phyloP scores from a whole-genome alignment of 2,797 vertebrate genomes.

The Eurystomus glaucurus region DNA sequence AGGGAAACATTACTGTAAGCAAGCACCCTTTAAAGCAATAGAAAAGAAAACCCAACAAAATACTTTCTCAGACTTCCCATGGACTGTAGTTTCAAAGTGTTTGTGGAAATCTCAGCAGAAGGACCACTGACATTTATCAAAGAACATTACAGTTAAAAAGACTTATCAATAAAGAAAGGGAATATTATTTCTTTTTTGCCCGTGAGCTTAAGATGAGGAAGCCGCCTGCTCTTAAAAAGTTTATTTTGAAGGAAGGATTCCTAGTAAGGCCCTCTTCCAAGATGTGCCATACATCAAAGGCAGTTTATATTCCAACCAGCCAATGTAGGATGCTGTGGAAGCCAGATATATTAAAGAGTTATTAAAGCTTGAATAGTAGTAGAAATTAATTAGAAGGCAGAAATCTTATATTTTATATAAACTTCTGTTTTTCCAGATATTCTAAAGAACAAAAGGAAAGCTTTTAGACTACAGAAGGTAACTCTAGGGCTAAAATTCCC shows the following conservation, averaged over 20 bases:
- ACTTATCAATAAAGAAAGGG: neutral
- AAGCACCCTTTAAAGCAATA: neutral
- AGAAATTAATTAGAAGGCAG: neutral
- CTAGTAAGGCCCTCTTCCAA: neutral
- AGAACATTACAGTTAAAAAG: neutral
- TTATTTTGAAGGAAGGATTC: neutral
- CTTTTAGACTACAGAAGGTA: neutral
- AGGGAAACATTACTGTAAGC: neutral
- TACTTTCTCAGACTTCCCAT: neutral
- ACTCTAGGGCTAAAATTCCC: neutral
- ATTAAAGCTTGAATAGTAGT: rapidly evolving
- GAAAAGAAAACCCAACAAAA: neutral
- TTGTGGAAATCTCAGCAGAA: neutral
- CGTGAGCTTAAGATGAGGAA: neutral
- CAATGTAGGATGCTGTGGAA: neutral
- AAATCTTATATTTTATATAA: neutral
- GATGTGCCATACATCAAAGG: neutral
- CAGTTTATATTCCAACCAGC: neutral
- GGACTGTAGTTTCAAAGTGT: neutral
- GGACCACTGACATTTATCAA: neutral
- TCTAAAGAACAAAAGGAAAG: neutral
- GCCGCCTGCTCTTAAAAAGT: neutral
- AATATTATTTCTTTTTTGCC: neutral
- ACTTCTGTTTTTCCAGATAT: neutral
- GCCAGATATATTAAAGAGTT: neutral